Base-by-base conservation (phyloP, 2,888 invertebrate species). In the Tenthredo distinguenda region DNA sequence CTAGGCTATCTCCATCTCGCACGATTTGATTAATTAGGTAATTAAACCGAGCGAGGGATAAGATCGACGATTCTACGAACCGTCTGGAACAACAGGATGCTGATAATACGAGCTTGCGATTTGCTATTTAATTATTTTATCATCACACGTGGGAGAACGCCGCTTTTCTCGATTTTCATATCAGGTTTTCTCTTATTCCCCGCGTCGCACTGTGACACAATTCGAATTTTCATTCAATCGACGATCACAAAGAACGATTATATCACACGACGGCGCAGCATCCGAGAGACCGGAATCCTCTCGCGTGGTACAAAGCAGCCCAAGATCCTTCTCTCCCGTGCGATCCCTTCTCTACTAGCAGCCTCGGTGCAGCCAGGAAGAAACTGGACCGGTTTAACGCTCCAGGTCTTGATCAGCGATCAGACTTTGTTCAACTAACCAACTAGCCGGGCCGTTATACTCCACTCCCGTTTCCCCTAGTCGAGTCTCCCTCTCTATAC, bases 391-490 rank as follows among this genome's bases (percentile, higher is more conserved):
- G 40, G 21, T 43, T 10, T 21, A 21, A 9, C 77, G 50, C 40
- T 74, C 74, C 43, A 77, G 77, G 77, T 77, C 77, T 77, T 77
- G 50, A 77, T 50, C 77, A 50, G 31, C 34, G 77, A 77, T 77
- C 77, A 77, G 77, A 77, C 77, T 34, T 77, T 47, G 34, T 31
- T n/a, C 47, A 55, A 77, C 77, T 77, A 77, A 77, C 77, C 77
- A 55, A 18, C 77, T 68, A 9, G 47, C n/a, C 43, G 1, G 43
- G 74, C 74, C 10, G 68, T 68, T 55, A n/a, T 55, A 55, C 55
- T n/a, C 6, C n/a, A 55, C 55, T 55, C 55, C n/a, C 55, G n/a
- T 55, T n/a, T n/a, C 55, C 55, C 55, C 55, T 7, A 55, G 55
- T 72, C 43, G 9, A n/a, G 72, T 40, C 68, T 26, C 31, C 31